Percentiles rank a stretch among this genome's conserved stretches.
These are phyloP conservation scores for Yponomeuta cagnagella DNA, from an alignment of 2,888 invertebrate species.

Conservation along the genomic window DNA sequence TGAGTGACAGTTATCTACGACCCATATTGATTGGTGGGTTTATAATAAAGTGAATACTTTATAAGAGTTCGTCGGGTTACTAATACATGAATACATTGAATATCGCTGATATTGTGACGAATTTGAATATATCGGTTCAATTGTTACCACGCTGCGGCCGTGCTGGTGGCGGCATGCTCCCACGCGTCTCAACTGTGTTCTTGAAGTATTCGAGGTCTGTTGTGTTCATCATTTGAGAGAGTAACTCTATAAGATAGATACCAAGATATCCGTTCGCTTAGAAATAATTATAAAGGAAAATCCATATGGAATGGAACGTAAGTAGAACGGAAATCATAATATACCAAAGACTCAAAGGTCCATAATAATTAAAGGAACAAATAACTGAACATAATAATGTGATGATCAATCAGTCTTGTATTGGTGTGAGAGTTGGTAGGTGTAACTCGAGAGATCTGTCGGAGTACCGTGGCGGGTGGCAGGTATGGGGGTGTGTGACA, in stretches of 20 bases:
- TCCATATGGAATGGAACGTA: background rate
- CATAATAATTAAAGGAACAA: background rate
- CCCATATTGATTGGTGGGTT: too few relatives aligned
- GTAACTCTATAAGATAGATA: background rate
- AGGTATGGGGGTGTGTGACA: conserved; percentile 65
- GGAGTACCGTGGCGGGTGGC: conserved; percentile 71
- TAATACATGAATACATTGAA: too few relatives aligned
- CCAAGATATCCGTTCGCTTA: background rate
- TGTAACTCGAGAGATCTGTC: conserved; percentile 72
- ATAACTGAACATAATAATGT: conserved; percentile 12
- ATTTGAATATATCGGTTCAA: too few relatives aligned
- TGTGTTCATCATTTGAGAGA: conserved; percentile 26
- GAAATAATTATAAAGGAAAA: background rate
- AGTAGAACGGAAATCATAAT: background rate
- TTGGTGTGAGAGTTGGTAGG: conserved; percentile 70
- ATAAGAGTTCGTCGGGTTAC: too few relatives aligned
- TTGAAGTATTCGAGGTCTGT: conserved; percentile 55
- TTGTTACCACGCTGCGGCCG: conserved; percentile 16
- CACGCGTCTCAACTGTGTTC: conserved; percentile 49
- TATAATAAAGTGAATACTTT: too few relatives aligned
- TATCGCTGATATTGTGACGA: too few relatives aligned
- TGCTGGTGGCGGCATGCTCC: conserved; percentile 28
- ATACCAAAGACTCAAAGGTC: background rate
- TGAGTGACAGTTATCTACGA: too few relatives aligned
- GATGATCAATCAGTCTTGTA: conserved; percentile 16